Conservation (phyloP, 2,797 vertebrate species). For the Poecile montanus region DNA sequence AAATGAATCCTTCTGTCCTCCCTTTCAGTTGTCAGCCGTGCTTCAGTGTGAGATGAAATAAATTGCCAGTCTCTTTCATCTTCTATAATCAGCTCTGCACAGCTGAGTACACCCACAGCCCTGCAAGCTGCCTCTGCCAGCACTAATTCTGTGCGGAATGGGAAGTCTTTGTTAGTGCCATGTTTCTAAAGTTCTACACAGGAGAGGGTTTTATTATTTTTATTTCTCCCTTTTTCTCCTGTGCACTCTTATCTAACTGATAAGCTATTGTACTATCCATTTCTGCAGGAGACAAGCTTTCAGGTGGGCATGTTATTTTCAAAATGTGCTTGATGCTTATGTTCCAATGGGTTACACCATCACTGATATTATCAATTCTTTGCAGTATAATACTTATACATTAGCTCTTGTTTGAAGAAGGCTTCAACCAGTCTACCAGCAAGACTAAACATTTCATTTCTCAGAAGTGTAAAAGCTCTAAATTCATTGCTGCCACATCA, state of each 20-base stretch:
- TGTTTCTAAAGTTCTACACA: constrained; percentile 28
- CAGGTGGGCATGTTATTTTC: constrained; percentile 1
- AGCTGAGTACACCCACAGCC: constrained; percentile 76
- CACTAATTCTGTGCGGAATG: constrained; percentile 40
- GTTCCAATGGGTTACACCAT: background rate
- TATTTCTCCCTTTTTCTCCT: constrained; percentile 34
- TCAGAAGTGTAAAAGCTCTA: background rate
- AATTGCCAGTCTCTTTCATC: constrained; percentile 79
- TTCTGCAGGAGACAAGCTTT: constrained; percentile 35
- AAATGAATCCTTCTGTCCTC: constrained; percentile 82
- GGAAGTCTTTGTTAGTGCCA: constrained; percentile 71
- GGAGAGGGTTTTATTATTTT: constrained; percentile 41
- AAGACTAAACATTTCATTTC: background rate
- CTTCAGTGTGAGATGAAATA: constrained; percentile 78
- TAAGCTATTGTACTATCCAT: background rate
- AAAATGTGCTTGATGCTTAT: background rate
- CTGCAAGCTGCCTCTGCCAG: constrained; percentile 57
- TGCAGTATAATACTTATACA: background rate
- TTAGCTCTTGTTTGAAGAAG: background rate
- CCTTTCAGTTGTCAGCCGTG: constrained; percentile 79
- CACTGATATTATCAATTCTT: background rate
- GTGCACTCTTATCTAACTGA: background rate
- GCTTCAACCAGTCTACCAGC: background rate
- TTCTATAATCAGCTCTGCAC: constrained; percentile 79
- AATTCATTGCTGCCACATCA: background rate